These are phyloP conservation scores for Alces alces DNA, from an alignment of 2,113 vertebrate species.

Conservation along the genomic window DNA sequence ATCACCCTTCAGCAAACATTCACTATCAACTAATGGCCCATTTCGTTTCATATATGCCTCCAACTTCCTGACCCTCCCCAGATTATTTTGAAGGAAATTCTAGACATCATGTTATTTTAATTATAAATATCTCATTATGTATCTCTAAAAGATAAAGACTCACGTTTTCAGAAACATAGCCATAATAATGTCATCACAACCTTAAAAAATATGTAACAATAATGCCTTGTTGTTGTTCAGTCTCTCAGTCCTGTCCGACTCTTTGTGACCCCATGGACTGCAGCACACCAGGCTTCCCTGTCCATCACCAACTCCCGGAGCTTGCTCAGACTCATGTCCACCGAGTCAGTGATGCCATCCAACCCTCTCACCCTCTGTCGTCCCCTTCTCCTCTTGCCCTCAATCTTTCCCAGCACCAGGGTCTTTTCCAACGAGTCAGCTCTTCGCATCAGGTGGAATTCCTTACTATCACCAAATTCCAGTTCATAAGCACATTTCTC, in stretches of 20 bases:
- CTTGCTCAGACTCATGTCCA: not conserved
- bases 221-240: not conserved
- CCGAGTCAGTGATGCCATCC: not conserved
- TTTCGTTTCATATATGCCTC: not conserved
- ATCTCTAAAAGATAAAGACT: not conserved
- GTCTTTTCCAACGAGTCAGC: not conserved
- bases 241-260: rapidly evolving
- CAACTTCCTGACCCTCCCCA: not conserved
- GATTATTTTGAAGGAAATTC: not conserved
- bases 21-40: not conserved
- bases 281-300: not conserved
- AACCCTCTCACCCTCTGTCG: not conserved
- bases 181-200: not conserved
- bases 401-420: not conserved
- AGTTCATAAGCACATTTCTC: not conserved
- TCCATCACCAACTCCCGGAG: not conserved
- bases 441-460: not conserved
- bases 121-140: not conserved
- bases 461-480: not conserved
- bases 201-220: not conserved
- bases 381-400: not conserved
- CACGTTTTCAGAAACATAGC: not conserved
- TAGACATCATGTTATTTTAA: not conserved
- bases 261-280: not conserved
- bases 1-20: not conserved